phyloP scores from a whole-genome alignment of 2,797 vertebrate genomes.

The Gouania willdenowi region DNA sequence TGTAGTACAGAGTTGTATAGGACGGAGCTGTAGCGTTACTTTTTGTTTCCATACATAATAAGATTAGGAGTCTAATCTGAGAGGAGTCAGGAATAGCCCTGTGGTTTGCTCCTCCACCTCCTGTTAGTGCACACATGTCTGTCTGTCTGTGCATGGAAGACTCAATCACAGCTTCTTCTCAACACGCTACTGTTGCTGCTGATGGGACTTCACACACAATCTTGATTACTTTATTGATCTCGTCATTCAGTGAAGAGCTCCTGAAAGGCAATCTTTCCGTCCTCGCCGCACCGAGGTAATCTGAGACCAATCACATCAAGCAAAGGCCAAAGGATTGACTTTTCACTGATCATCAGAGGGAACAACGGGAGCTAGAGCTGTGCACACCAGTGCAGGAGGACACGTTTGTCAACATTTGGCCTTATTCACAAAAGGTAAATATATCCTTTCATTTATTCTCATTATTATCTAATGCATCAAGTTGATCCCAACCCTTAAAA shows the following conservation, averaged over 20 bases:
- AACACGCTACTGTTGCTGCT: conserved; percentile 4
- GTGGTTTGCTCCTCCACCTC: conserved; percentile 8
- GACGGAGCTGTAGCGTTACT: conserved; percentile 25
- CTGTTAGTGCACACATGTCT: too few relatives aligned
- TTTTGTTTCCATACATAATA: conserved; percentile 55
- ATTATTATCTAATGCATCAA: too few relatives aligned
- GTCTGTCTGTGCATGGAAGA: neutral
- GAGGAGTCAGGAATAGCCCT: conserved; percentile 64
- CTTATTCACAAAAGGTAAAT: conserved; percentile 40
- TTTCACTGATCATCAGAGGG: conserved; percentile 18
- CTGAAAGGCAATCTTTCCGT: neutral
- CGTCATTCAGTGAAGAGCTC: neutral
- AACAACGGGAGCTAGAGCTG: conserved; percentile 28
- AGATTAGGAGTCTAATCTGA: conserved; percentile 74
- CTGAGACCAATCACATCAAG: conserved; percentile 55
- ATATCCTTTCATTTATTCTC: neutral
- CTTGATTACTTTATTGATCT: neutral
- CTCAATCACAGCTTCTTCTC: neutral
- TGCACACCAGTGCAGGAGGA: conserved; percentile 18
- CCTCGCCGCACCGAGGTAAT: conserved; percentile 38
- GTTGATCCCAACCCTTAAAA: too few relatives aligned
- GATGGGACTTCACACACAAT: neutral
- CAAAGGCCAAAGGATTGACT: conserved; percentile 52
- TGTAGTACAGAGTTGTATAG: neutral
- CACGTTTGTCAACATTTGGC: neutral